Percentiles rank a stretch among this genome's conserved stretches.
These are phyloP conservation scores for Rachycentron canadum DNA, from an alignment of 2,797 vertebrate species.

Conservation along the genomic window DNA sequence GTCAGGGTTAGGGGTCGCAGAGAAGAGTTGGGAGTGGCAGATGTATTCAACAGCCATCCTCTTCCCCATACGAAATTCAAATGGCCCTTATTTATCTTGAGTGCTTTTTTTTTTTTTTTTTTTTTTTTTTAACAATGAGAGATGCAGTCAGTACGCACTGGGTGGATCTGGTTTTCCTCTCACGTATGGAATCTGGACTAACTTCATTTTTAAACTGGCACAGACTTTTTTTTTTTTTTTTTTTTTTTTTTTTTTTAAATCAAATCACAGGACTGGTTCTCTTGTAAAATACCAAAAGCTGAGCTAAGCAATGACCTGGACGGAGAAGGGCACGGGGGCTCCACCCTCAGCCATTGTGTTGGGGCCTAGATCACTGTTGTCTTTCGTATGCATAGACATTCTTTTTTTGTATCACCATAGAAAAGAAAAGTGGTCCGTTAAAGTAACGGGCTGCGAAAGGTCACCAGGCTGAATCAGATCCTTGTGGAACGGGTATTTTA, in stretches of 20 bases:
- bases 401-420: slow-evolving; percentile 80
- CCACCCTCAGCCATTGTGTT: slow-evolving; percentile 78
- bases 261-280: slow-evolving; percentile 47
- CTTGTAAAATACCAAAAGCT: slow-evolving; percentile 69
- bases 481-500: slow-evolving; percentile 77
- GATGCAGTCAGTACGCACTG: slow-evolving; percentile 40
- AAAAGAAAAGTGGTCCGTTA: slow-evolving; percentile 77
- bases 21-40: slow-evolving; percentile 61
- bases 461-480: slow-evolving; percentile 81
- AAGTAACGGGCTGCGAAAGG: slow-evolving; percentile 73
- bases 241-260: too few relatives aligned
- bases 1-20: slow-evolving; percentile 35
- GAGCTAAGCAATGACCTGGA: slow-evolving; percentile 67
- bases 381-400: slow-evolving; percentile 88
- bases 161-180: slow-evolving; percentile 20
- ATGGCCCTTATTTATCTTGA: slow-evolving; percentile 57
- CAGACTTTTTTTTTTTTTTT: slow-evolving; percentile 9
- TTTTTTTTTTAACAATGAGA: slow-evolving; percentile 41
- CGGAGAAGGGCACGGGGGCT: slow-evolving; percentile 75
- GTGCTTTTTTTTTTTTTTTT: slow-evolving; percentile 31
- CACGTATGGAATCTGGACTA: slow-evolving; percentile 2
- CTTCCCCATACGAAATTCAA: slow-evolving; percentile 62
- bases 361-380: slow-evolving; percentile 81
- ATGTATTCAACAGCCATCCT: slow-evolving; percentile 46
- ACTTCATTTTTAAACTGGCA: slow-evolving; percentile 32